A percentile compares a stretch with the other conserved stretches of the same genome.
Evolutionary conservation across 2,888 invertebrate genomes (phyloP).

Genomic region (Sphaerophoria taeniata): DNA sequence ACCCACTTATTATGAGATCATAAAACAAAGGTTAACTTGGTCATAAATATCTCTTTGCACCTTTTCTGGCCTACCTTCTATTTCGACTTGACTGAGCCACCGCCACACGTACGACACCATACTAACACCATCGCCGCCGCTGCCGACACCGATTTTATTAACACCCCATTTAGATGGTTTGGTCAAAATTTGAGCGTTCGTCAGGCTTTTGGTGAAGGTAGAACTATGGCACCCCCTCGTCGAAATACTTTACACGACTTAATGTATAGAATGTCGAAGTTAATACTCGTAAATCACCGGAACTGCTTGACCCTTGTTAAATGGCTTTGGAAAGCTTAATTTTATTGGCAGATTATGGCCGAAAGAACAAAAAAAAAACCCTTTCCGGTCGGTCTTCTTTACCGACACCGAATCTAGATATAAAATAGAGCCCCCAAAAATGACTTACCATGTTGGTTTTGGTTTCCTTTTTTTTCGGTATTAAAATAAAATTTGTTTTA

Average conservation of each 20-base stretch:
- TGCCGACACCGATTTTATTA: slow-evolving; percentile 61
- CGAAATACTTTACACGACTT: not conserved
- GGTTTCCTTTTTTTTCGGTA: not conserved
- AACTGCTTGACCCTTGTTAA: slow-evolving; percentile 73
- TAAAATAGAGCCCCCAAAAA: not conserved
- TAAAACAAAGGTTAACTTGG: slow-evolving; percentile 72
- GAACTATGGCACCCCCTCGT: not conserved
- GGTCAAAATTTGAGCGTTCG: slow-evolving; percentile 42
- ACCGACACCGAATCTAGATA: not conserved
- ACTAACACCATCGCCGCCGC: not conserved
- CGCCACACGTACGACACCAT: not conserved
- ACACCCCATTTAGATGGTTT: slow-evolving; percentile 70
- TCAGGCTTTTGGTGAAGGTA: slow-evolving; percentile 8
- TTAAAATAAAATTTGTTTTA: slow-evolving; percentile 63
- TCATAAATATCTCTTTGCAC: slow-evolving; percentile 69
- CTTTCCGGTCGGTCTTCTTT: slow-evolving; percentile 26
- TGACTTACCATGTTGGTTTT: not conserved
- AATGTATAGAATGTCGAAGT: slow-evolving; percentile 63
- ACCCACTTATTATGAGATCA: slow-evolving; percentile 70
- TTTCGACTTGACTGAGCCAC: not conserved
- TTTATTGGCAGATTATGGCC: slow-evolving; percentile 72
- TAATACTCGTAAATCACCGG: slow-evolving; percentile 74
- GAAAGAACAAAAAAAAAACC: not conserved
- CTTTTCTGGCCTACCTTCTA: slow-evolving; percentile 30
- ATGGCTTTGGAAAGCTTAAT: slow-evolving; percentile 73